Base-by-base conservation (phyloP, 2,797 vertebrate genomes). In the Dendrocincla tyrannina region DNA sequence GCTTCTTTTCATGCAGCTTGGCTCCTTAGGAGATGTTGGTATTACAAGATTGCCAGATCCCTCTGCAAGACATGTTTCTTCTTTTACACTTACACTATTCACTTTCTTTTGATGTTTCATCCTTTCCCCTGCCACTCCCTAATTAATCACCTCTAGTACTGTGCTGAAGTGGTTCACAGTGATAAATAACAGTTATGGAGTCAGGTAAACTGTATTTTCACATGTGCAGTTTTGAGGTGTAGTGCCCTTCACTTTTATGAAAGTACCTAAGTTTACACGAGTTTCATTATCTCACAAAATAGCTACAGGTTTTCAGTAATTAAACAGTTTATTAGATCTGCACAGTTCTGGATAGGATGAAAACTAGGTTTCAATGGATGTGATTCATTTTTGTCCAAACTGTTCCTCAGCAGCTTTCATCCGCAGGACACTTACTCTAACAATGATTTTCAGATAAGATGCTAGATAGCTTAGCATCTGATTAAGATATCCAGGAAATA, bases 31-130 rank as follows among this genome's bases (percentile, higher is more conserved):
- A 90, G 25, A 70, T 93, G 63, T 56, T 93, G 77, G 27, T 90
- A 46, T 52, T 85, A 67, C 35, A 47, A 55, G 53, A 64, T 69
- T 91, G 63, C 42, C 63, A 92, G 78, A 87, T 90, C 81, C 13
- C 59, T 73, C 44, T 85, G 72, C 74, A 70, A 72, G 73, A 86
- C 6, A 35, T 69, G 3, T 66, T 91, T 90, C 55, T 86, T 83
- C 77, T 91, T 85, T 87, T 46, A 60, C 10, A 5, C 22, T 90
- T 86, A 30, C 5, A 63, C 59, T 62, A 5, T 76, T 91, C 59
- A 39, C 28, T 67, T 93, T 77, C 37, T 77, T 91, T 47, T 76
- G 42, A 73, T 92, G 69, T 91, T 94, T 94, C 74, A 90, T 78
- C 59, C 32, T 89, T 93, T 95, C 55, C 80, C 88, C 44, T 91